These are phyloP conservation scores for Diadegma fenestrale DNA, from an alignment of 2,888 invertebrate species.

Conservation along the genomic window DNA sequence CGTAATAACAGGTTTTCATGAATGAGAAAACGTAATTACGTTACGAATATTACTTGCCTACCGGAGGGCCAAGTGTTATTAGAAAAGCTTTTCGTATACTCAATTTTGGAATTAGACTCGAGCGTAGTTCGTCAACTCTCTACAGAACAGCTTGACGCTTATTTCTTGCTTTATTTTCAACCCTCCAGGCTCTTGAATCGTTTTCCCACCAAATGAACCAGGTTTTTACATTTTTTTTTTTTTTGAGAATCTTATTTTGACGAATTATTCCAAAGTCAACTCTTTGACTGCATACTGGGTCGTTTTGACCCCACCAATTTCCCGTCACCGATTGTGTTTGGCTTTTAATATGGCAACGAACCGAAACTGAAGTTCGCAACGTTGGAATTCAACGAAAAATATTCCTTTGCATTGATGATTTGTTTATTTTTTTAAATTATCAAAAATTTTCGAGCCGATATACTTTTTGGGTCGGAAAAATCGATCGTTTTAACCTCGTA, in stretches of 20 bases:
- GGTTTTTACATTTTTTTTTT: not conserved
- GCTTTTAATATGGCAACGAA: too few relatives aligned
- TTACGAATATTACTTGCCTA: not conserved
- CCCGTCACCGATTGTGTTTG: too few relatives aligned
- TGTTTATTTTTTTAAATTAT: too few relatives aligned
- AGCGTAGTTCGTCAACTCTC: not conserved
- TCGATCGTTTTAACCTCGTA: too few relatives aligned
- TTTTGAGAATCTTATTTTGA: not conserved
- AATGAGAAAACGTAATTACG: slow-evolving; percentile 6
- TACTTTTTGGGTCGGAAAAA: too few relatives aligned
- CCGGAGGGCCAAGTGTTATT: not conserved
- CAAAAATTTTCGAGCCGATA: too few relatives aligned
- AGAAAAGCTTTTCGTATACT: not conserved
- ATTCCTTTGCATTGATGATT: too few relatives aligned
- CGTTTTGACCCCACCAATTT: too few relatives aligned
- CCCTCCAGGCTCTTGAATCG: not conserved
- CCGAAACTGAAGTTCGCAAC: too few relatives aligned
- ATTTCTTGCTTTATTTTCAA: not conserved
- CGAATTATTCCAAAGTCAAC: too few relatives aligned
- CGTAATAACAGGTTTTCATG: slow-evolving; percentile 9
- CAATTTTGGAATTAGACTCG: not conserved
- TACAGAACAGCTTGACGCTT: not conserved
- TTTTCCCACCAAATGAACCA: not conserved
- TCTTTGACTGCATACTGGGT: too few relatives aligned
- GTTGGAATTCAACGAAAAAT: too few relatives aligned